Evolutionary conservation across 2,888 invertebrate species (phyloP).

Genomic region (Liopterus haemorrhoidalis): DNA sequence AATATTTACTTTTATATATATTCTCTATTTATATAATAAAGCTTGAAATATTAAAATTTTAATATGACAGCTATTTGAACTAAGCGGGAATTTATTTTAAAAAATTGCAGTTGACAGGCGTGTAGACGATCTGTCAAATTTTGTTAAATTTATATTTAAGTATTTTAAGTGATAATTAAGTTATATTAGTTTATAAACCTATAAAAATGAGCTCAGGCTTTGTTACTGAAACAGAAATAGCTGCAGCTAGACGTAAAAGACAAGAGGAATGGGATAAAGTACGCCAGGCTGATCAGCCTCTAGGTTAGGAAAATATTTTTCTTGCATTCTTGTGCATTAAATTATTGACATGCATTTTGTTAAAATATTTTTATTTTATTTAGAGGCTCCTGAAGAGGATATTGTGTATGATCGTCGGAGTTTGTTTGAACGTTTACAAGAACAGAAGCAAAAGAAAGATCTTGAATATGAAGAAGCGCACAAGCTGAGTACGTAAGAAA

Average conservation of each 20-base stretch:
- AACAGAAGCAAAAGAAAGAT: conserved; percentile 86
- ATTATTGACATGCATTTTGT: conserved; percentile 18
- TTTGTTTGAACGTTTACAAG: conserved; percentile 86
- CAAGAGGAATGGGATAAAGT: conserved; percentile 98
- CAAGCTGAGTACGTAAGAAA: conserved; percentile 82
- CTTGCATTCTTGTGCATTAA: conserved; percentile 5
- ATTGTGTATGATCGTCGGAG: conserved; percentile 80
- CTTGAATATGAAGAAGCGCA: conserved; percentile 93
- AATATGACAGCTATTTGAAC: too few species aligned
- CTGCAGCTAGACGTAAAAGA: conserved; percentile 69
- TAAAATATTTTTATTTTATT: conserved; percentile 19
- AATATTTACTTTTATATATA: too few species aligned
- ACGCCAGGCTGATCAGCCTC: conserved; percentile 80
- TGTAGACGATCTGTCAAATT: too few species aligned
- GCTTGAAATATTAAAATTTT: too few species aligned
- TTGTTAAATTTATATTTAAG: too few species aligned
- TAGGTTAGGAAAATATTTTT: conserved; percentile 54
- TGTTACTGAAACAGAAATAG: conserved; percentile 79
- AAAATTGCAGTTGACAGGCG: too few species aligned
- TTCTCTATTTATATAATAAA: too few species aligned
- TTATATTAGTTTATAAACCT: too few species aligned
- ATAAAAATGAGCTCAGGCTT: conserved; percentile 82
- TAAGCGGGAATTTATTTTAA: too few species aligned
- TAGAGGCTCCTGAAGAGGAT: conserved; percentile 83
- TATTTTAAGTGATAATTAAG: too few species aligned